Base-by-base conservation (phyloP, 1,140 invertebrate genomes). In the Eriocheir sinensis region DNA sequence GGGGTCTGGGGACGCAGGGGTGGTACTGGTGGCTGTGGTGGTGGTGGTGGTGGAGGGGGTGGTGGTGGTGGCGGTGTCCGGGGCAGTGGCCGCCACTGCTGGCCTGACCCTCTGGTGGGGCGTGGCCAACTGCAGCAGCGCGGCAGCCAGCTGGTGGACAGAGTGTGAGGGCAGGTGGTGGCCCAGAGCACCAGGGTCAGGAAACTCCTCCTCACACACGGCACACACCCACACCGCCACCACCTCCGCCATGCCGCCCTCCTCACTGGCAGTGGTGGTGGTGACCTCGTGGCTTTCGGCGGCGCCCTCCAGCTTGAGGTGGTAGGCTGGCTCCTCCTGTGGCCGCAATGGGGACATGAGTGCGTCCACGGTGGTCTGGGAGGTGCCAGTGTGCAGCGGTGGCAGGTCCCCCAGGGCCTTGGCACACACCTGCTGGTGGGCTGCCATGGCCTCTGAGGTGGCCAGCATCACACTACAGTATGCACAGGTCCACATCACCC, bases 361-460 rank as follows among this genome's bases (percentile, higher is more conserved):
- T 41, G 94, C 89, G 79, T 94, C 94, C n/a, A 91, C 94, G 30
- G 94, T 94, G 40, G 94, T 34, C 81, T 91, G 90, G 30, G 89
- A 88, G n/a, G 94, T 91, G n/a, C 79, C 30, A 2, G 94, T 94
- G 53, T 79, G 9, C 53, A 94, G 44, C 17, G 86, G 34, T 48
- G 83, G 41, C 53, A 32, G 72, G 44, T 72, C 86, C 12, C 17
- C 89, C n/a, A 91, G 89, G 15, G 91, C 94, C 30, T 89, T 92
- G 53, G 89, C 91, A 32, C 91, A 81, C 9, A 91, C 91, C 85
- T 94, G 89, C 27, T 92, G 94, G 36, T 94, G 94, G 32, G 30
- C 17, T 17, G 34, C 89, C 15, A 86, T 81, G n/a, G 94, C 94
- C 88, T 94, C 94, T 44, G 80, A 86, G 36, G 89, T 94, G 40